phyloP scores from a whole-genome alignment of 2,888 invertebrate genomes.

The Caenorhabditis angaria region DNA sequence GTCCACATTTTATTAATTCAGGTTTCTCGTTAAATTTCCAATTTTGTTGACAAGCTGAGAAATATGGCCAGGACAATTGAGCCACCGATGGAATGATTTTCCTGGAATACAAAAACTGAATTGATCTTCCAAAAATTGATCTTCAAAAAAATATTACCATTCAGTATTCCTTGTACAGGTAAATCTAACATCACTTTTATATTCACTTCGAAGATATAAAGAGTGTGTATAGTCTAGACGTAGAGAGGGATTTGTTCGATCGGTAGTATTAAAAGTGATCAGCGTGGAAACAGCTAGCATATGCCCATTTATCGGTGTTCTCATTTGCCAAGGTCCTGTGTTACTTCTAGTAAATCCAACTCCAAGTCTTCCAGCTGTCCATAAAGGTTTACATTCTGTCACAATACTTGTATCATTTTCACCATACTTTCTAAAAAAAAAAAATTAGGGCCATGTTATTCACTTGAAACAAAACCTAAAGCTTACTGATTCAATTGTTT shows the following conservation, averaged over 20 bases:
- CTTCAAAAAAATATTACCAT: constrained; percentile 23
- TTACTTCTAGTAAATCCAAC: constrained; percentile 49
- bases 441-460: too few relatives aligned
- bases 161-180: constrained; percentile 23
- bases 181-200: constrained; percentile 22
- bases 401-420: constrained; percentile 26
- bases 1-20: constrained; percentile 37
- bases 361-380: constrained; percentile 62
- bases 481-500: constrained; percentile 21
- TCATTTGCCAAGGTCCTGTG: constrained; percentile 65
- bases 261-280: constrained; percentile 52
- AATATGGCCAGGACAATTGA: constrained; percentile 44
- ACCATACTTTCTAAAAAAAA: constrained; percentile 28
- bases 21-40: constrained; percentile 44
- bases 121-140: neutral
- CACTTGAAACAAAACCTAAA: neutral
- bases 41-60: constrained; percentile 44
- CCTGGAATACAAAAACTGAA: too few relatives aligned
- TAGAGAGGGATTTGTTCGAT: constrained; percentile 31
- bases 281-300: constrained; percentile 56
- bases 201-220: constrained; percentile 17
- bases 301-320: constrained; percentile 45
- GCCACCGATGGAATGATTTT: constrained; percentile 37
- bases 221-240: constrained; percentile 39
- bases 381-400: constrained; percentile 66